Conservation (phyloP, 2,888 invertebrate genomes). For the Hydraecia micacea region DNA sequence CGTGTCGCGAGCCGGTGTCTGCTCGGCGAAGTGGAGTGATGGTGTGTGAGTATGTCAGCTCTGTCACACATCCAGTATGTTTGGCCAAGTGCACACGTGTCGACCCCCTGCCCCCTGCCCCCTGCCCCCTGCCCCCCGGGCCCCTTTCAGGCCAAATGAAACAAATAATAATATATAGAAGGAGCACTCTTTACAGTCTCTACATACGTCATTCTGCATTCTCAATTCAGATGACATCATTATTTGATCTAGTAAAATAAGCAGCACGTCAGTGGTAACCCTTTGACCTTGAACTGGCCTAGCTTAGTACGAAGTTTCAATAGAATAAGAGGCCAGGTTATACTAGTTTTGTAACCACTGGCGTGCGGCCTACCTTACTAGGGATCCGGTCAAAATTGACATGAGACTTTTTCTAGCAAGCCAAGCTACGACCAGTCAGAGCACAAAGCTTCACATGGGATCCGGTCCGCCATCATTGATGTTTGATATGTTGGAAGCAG, state of each 20-base stretch:
- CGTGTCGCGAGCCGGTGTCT: constrained; percentile 61
- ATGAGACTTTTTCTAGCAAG: not conserved
- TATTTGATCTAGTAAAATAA: not conserved
- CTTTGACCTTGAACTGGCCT: not conserved
- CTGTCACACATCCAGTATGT: constrained; percentile 69
- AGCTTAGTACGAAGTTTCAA: not conserved
- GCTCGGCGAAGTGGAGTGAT: constrained; percentile 69
- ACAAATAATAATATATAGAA: not conserved
- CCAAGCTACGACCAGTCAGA: not conserved
- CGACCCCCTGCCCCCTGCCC: not conserved
- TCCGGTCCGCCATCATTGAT: not conserved
- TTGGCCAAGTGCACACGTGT: constrained; percentile 73
- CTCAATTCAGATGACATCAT: not conserved
- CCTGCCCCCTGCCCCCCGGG: not conserved
- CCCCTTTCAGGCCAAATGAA: not conserved
- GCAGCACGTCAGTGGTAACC: too few species aligned
- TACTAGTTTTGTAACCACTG: not conserved
- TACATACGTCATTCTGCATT: not conserved
- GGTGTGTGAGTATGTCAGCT: constrained; percentile 64
- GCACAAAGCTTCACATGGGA: not conserved
- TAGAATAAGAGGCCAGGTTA: too few species aligned
- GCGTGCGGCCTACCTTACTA: not conserved
- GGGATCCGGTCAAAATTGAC: not conserved
- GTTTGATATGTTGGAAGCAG: not conserved
- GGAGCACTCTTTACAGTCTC: constrained; percentile 7